A percentile compares a stretch with the other conserved stretches of the same genome.
Conservation (phyloP, 2,797 vertebrate species). For the Pseudomugil gertrudae region DNA sequence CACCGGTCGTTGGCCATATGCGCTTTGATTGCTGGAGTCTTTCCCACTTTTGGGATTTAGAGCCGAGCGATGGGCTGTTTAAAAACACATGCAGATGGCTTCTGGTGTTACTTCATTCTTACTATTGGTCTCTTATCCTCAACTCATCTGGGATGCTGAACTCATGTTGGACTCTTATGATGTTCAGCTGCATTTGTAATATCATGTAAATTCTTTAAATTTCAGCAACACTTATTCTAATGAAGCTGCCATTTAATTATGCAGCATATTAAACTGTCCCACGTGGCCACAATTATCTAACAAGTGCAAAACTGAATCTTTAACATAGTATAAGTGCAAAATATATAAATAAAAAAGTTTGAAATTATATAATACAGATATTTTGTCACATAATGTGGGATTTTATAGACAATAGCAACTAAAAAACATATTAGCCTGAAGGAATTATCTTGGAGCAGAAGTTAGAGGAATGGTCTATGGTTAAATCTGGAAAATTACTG, state of each 20-base stretch:
- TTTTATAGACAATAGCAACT: slow-evolving; percentile 46
- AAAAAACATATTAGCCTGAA: slow-evolving; percentile 41
- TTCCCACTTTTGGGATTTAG: slow-evolving; percentile 77
- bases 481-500: slow-evolving; percentile 40
- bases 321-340: slow-evolving; percentile 46
- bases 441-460: slow-evolving; percentile 5
- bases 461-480: slow-evolving; percentile 20
- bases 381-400: slow-evolving; percentile 44
- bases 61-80: slow-evolving; percentile 58
- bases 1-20: slow-evolving; percentile 73
- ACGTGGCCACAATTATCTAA: slow-evolving; percentile 45
- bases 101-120: slow-evolving; percentile 63
- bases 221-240: slow-evolving; percentile 49
- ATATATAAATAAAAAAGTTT: slow-evolving; percentile 29
- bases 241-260: slow-evolving; percentile 52
- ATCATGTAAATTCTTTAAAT: slow-evolving; percentile 50
- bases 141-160: slow-evolving; percentile 57
- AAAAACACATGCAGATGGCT: slow-evolving; percentile 76
- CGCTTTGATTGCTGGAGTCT: slow-evolving; percentile 76
- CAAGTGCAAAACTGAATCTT: slow-evolving; percentile 37
- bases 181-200: slow-evolving; percentile 44
- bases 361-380: background rate
- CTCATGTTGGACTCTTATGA: slow-evolving; percentile 58
- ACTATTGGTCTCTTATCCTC: slow-evolving; percentile 56
- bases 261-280: slow-evolving; percentile 33